phyloP scores from a whole-genome alignment of 2,113 vertebrate species.

The Gopherus flavomarginatus region DNA sequence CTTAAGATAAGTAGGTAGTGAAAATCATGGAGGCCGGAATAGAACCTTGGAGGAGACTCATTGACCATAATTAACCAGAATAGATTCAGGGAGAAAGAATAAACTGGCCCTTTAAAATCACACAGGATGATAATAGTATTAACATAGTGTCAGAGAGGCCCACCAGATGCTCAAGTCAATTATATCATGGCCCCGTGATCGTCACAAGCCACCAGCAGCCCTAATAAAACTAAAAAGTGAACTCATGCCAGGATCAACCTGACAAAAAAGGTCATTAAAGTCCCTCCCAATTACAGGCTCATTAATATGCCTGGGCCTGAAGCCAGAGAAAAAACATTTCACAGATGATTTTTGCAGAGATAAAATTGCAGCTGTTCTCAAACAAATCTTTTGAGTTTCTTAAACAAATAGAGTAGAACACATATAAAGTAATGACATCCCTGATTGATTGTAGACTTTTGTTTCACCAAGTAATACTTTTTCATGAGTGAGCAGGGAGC shows the following conservation, averaged over 20 bases:
- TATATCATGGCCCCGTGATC: conserved; percentile 22
- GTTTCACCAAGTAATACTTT: neutral
- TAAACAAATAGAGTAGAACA: neutral
- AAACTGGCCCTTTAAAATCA: neutral
- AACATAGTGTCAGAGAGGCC: neutral
- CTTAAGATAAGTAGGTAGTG: neutral
- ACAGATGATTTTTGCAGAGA: conserved; percentile 12
- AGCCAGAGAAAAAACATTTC: conserved; percentile 38
- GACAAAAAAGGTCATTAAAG: conserved; percentile 49
- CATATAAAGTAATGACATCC: neutral
- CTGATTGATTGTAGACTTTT: neutral
- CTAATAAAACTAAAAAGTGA: conserved; percentile 53
- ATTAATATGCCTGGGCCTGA: conserved; percentile 62
- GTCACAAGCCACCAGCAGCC: neutral
- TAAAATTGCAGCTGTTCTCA: conserved; percentile 54
- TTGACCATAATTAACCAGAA: neutral
- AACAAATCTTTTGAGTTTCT: neutral
- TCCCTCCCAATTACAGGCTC: conserved; percentile 39
- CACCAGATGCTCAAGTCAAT: conserved; percentile 51
- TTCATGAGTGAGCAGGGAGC: neutral
- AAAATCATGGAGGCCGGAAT: neutral
- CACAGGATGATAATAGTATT: neutral
- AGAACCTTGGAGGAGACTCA: neutral
- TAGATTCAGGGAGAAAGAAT: neutral
- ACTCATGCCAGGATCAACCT: conserved; percentile 30